Evolutionary conservation across 2,113 vertebrate species (phyloP), one percentile per base, ranked within the genome.

Genomic region (Chitala chitala): DNA sequence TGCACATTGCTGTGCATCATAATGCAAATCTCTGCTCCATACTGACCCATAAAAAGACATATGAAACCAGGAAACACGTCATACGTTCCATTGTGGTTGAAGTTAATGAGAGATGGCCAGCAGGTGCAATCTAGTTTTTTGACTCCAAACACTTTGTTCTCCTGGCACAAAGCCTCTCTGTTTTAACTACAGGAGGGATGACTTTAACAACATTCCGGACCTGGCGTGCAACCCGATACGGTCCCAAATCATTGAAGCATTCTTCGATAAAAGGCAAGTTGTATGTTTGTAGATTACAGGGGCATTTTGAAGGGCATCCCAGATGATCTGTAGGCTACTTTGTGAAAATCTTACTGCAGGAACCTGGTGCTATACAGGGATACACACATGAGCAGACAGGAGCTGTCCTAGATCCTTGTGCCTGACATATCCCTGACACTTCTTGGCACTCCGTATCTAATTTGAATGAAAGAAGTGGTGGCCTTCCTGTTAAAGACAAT

Each of bases 261-360:
- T 98, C 82, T 98, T 98, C 1, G 95, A 98, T 87, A 91, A 84
- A 87, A 84, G 96, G 96, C 98, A 72, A 81, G 84, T n/a, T n/a
- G n/a, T n/a, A n/a, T n/a, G n/a, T n/a, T n/a, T n/a, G n/a, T n/a
- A n/a, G n/a, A n/a, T n/a, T n/a, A n/a, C n/a, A n/a, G n/a, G n/a
- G n/a, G n/a, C n/a, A n/a, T n/a, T n/a, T n/a, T n/a, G n/a, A n/a
- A n/a, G n/a, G n/a, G n/a, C n/a, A n/a, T n/a, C n/a, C n/a, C n/a
- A n/a, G n/a, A n/a, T n/a, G n/a, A n/a, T n/a, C n/a, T n/a, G n/a
- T n/a, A n/a, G n/a, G n/a, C n/a, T n/a, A n/a, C n/a, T n/a, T n/a
- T n/a, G n/a, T n/a, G n/a, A n/a, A n/a, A n/a, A n/a, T n/a, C n/a
- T n/a, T n/a, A n/a, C n/a, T n/a, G n/a, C n/a, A n/a, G n/a, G n/a